A percentile compares a stretch with the other conserved stretches of the same genome.
These are phyloP conservation scores for Heliconius aoede DNA, from an alignment of 2,888 invertebrate genomes.

Conservation along the genomic window DNA sequence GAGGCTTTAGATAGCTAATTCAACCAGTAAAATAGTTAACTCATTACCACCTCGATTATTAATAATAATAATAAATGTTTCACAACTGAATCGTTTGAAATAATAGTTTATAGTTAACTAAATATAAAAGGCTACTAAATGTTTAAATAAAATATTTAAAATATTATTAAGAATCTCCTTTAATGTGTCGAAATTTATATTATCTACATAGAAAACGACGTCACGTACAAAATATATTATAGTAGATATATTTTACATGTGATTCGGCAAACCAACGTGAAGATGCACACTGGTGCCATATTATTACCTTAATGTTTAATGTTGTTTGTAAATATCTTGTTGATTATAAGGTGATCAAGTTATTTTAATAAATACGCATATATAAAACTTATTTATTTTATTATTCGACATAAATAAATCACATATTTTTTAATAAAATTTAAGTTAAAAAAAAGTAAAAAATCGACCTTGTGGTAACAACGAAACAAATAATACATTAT, in stretches of 20 bases:
- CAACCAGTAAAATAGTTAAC: no score
- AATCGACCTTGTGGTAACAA: background rate
- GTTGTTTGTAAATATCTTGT: slow-evolving; percentile 13
- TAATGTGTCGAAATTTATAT: background rate
- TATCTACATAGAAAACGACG: background rate
- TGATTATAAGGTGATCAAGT: slow-evolving; percentile 11
- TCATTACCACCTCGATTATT: slow-evolving; percentile 25
- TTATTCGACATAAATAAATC: background rate
- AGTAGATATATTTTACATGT: background rate
- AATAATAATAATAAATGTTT: slow-evolving; percentile 6
- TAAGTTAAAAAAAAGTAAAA: background rate
- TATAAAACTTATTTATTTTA: background rate
- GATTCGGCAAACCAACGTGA: background rate
- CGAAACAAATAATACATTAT: background rate
- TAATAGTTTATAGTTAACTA: slow-evolving; percentile 4
- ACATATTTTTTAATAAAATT: no score
- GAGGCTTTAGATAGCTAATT: slow-evolving; percentile 63
- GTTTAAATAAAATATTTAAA: background rate
- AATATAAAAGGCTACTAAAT: slow-evolving; percentile 1
- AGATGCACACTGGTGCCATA: slow-evolving; percentile 12
- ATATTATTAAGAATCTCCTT: slow-evolving; percentile 10
- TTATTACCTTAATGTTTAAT: slow-evolving; percentile 9
- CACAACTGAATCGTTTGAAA: background rate
- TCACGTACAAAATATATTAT: background rate
- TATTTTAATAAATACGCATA: slow-evolving; percentile 14